Conservation (phyloP, 2,113 vertebrate species). For the Stictonetta naevosa region DNA sequence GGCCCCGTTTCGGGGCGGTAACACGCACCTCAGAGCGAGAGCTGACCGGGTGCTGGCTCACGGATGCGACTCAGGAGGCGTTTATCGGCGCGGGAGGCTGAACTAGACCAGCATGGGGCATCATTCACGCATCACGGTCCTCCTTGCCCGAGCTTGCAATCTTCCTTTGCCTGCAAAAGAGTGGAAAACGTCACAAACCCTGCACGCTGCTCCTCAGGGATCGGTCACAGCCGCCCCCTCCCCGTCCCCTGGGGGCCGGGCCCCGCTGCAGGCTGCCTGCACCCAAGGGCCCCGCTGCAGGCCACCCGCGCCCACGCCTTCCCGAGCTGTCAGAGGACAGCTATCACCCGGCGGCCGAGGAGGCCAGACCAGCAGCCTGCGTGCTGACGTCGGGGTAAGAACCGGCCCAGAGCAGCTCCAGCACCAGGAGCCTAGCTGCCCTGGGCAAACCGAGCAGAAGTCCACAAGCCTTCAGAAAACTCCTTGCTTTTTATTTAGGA, state of each 20-base stretch:
- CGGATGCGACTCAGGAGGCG: background rate
- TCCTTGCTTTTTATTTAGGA: background rate
- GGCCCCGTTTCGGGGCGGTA: too few relatives aligned
- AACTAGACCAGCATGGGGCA: background rate
- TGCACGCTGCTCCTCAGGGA: fast-evolving
- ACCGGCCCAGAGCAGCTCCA: too few relatives aligned
- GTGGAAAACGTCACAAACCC: background rate
- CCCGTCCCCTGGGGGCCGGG: background rate
- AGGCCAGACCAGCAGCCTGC: too few relatives aligned
- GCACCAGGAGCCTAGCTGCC: too few relatives aligned
- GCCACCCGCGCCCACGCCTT: too few relatives aligned
- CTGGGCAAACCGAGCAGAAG: background rate
- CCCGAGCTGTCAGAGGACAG: too few relatives aligned
- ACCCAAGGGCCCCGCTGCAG: too few relatives aligned
- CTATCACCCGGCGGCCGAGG: fast-evolving
- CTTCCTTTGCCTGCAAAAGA: background rate
- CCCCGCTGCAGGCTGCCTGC: too few relatives aligned
- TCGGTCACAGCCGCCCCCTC: fast-evolving
- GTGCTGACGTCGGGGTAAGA: background rate
- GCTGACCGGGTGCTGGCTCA: background rate
- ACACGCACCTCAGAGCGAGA: background rate
- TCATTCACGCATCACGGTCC: fast-evolving
- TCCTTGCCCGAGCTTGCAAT: background rate
- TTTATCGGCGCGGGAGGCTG: fast-evolving
- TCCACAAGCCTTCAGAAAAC: background rate